Base-by-base conservation (phyloP, 2,888 invertebrate genomes). In the Mesochorus sp. region DNA sequence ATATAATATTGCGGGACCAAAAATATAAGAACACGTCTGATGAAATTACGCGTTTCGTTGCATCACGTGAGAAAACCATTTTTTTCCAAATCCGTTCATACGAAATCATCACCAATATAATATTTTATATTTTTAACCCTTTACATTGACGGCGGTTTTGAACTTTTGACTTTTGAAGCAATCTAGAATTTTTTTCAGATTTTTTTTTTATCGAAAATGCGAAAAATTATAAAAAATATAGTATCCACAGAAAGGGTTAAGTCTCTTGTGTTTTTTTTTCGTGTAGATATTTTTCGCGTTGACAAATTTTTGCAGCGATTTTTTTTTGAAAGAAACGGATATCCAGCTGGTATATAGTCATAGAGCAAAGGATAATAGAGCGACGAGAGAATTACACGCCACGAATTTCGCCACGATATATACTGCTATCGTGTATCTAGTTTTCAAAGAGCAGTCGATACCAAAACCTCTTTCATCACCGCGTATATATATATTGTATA, bases 51-150 rank as follows among this genome's bases (percentile, higher is more conserved):
- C 49, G 82, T 84, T 82, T 84, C 85, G 84, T 85, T 82, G 83
- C 81, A 82, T 85, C 83, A 87, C 88, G 88, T 89, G 88, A 87
- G 88, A 88, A 88, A 64, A 42, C 57, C 53, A 57, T 57, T 76
- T 64, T 62, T 34, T 59, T 57, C 21, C 31, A 10, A 10, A 6
- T 21, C 17, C 21, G 47, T 26, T 51, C 12, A 28, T 47, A n/a
- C n/a, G n/a, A n/a, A n/a, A n/a, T n/a, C n/a, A n/a, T n/a, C n/a
- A n/a, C n/a, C n/a, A n/a, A n/a, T n/a, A n/a, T n/a, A n/a, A n/a
- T n/a, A n/a, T n/a, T n/a, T n/a, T n/a, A n/a, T n/a, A n/a, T n/a
- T n/a, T n/a, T n/a, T n/a, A n/a, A n/a, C n/a, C n/a, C n/a, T n/a
- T n/a, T n/a, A n/a, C n/a, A n/a, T n/a, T n/a, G n/a, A n/a, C n/a